Evolutionary conservation across 2,113 vertebrate species (phyloP).

Genomic region (Anser cygnoides): DNA sequence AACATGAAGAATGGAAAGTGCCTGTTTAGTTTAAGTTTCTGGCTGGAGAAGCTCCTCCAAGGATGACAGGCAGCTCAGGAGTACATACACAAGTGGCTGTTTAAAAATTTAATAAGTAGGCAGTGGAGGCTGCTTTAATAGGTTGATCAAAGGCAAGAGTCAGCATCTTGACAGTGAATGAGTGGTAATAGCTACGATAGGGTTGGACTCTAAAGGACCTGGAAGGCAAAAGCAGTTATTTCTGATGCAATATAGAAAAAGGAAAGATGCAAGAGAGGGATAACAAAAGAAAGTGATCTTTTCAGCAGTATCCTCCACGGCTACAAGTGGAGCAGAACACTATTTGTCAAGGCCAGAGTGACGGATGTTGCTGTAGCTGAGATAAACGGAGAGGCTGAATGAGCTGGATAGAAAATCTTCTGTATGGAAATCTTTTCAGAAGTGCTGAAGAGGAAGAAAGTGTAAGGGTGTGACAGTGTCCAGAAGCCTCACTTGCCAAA

Average conservation of each 20-base stretch:
- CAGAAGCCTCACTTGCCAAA: neutral
- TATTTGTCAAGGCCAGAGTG: slow-evolving; percentile 13
- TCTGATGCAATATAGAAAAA: slow-evolving; percentile 31
- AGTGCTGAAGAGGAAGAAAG: neutral
- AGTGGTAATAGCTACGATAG: slow-evolving; percentile 10
- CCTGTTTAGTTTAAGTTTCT: slow-evolving; percentile 27
- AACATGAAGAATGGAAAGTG: neutral
- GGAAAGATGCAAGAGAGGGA: neutral
- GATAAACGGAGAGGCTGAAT: neutral
- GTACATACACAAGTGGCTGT: slow-evolving; percentile 43
- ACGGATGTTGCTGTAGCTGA: neutral
- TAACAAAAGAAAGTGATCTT: slow-evolving; percentile 51
- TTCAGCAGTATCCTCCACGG: neutral
- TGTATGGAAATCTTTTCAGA: neutral
- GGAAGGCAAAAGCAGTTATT: slow-evolving; percentile 46
- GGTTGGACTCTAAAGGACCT: slow-evolving; percentile 36
- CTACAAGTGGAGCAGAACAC: neutral
- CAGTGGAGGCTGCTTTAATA: slow-evolving; percentile 37
- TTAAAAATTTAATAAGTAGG: slow-evolving; percentile 64
- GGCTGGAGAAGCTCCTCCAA: slow-evolving; percentile 23
- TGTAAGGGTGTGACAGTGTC: neutral
- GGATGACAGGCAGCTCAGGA: slow-evolving; percentile 49
- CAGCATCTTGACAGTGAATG: slow-evolving; percentile 48
- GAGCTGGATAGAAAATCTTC: neutral
- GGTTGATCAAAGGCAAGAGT: slow-evolving; percentile 54